A percentile compares a stretch with the other conserved stretches of the same genome.
Conservation (phyloP, 1,140 invertebrate species). For the Aphaenogaster floridana region DNA sequence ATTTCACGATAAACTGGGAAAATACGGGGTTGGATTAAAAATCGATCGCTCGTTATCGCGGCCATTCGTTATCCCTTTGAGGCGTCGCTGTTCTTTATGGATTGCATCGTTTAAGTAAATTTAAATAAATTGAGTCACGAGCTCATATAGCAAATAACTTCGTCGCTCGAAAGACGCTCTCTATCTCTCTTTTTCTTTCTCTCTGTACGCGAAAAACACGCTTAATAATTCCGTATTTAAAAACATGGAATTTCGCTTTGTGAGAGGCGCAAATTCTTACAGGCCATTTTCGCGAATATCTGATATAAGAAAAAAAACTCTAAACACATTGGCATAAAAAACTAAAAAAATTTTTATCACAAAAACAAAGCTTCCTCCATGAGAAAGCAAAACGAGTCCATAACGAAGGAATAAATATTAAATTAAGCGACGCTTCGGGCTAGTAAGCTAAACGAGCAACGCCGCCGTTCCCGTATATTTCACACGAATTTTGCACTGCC, state of each 20-base stretch:
- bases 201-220: background rate
- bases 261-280: constrained; percentile 34
- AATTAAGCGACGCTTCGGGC: constrained; percentile 38
- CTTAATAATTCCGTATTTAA: constrained; percentile 62
- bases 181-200: background rate
- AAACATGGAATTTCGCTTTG: constrained; percentile 62
- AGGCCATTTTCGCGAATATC: constrained; percentile 43
- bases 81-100: constrained; percentile 25
- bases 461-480: background rate
- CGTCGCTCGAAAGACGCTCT: constrained; percentile 14
- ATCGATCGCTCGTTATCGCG: constrained; percentile 46
- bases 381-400: background rate
- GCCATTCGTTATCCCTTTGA: background rate
- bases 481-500: constrained; percentile 24
- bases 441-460: constrained; percentile 30
- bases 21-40: constrained; percentile 32
- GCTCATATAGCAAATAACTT: constrained; percentile 38
- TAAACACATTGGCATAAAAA: no score
- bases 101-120: constrained; percentile 59
- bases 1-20: background rate
- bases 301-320: constrained; percentile 24
- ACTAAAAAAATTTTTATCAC: no score
- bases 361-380: no score
- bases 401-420: constrained; percentile 62
- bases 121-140: constrained; percentile 47